Conservation (phyloP, 1,140 invertebrate species). For the Wiebesia pumilae region DNA sequence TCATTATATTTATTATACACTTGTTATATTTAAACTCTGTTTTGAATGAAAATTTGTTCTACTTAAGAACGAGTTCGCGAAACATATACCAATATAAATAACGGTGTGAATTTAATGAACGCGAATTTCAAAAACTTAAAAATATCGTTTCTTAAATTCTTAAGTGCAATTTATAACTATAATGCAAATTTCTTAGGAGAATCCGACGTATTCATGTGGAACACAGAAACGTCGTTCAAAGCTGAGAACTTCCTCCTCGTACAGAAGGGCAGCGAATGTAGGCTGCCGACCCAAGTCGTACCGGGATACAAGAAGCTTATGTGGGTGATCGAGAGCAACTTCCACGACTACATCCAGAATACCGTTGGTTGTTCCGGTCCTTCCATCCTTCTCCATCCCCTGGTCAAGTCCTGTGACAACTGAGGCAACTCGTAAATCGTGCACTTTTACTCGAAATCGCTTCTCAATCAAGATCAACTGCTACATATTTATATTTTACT, state of each 20-base stretch:
- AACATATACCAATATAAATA: no score
- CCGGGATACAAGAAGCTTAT: constrained; percentile 77
- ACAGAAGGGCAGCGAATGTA: constrained; percentile 74
- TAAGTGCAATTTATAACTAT: no score
- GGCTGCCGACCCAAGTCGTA: constrained; percentile 76
- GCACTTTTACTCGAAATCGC: not conserved
- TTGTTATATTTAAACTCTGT: no score
- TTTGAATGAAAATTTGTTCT: no score
- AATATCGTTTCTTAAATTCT: no score
- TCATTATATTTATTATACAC: no score
- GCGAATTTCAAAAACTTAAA: no score
- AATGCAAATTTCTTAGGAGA: constrained; percentile 67
- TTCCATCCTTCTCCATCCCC: constrained; percentile 75
- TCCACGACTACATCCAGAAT: constrained; percentile 79
- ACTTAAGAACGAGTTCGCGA: no score
- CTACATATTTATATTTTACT: not conserved
- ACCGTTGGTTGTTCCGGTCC: constrained; percentile 78
- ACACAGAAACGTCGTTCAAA: constrained; percentile 64
- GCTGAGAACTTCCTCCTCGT: constrained; percentile 74
- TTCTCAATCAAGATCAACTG: not conserved
- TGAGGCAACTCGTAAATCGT: not conserved
- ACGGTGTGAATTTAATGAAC: no score
- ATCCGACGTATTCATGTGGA: constrained; percentile 78
- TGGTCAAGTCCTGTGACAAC: constrained; percentile 66
- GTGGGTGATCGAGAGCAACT: constrained; percentile 79